Conservation (phyloP, 2,113 vertebrate species). For the Panthera tigris region DNA sequence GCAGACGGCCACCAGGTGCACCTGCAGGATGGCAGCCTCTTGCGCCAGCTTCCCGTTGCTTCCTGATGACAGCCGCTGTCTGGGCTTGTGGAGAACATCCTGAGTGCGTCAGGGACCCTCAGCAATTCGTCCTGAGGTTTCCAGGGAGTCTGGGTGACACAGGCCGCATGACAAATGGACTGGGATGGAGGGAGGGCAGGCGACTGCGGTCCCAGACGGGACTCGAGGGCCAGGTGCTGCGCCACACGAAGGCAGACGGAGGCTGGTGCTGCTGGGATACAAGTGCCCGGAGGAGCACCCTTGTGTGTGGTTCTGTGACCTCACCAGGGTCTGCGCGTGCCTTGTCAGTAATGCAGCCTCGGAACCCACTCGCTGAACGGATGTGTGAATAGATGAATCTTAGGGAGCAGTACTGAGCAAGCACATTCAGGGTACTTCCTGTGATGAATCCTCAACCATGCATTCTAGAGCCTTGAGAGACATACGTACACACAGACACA, state of each 20-base stretch:
- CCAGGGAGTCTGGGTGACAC: too few relatives aligned
- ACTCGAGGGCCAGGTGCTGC: too few relatives aligned
- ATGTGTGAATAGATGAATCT: neutral
- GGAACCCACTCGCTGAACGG: neutral
- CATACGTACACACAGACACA: neutral
- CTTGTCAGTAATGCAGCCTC: neutral
- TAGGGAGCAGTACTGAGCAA: neutral
- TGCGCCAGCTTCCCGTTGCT: neutral
- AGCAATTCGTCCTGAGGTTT: neutral
- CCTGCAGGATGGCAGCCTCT: neutral
- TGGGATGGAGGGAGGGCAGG: too few relatives aligned
- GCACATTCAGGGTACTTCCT: neutral
- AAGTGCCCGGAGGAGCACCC: neutral
- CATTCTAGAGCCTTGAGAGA: neutral
- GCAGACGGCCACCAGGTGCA: neutral
- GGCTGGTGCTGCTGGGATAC: neutral
- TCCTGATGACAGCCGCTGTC: neutral
- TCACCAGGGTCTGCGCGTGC: neutral
- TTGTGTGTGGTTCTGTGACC: neutral
- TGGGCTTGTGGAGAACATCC: neutral
- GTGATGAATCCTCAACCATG: neutral
- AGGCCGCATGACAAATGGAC: too few relatives aligned
- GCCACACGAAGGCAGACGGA: neutral
- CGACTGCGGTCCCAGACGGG: too few relatives aligned
- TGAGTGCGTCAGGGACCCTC: too few relatives aligned